phyloP scores from a whole-genome alignment of 2,113 vertebrate genomes.

The Protomyctophum bolini region DNA sequence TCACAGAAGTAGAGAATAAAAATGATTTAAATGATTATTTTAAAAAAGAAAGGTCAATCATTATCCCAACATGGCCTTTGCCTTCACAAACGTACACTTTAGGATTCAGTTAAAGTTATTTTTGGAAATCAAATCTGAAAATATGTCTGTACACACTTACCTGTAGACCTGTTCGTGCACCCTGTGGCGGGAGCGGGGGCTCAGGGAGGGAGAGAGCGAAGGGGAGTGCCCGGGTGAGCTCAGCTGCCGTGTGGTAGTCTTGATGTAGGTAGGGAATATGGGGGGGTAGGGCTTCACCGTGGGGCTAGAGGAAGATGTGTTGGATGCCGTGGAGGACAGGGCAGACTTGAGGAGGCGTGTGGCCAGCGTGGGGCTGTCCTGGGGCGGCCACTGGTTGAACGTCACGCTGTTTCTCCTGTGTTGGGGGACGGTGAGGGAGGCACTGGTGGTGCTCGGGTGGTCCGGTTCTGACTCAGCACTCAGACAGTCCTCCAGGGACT shows the following conservation, averaged over 20 bases:
- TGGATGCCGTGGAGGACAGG: constrained; percentile 31
- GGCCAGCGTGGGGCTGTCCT: constrained; percentile 77
- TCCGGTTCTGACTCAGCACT: constrained; percentile 42
- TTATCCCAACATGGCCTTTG: background rate
- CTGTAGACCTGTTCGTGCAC: constrained; percentile 69
- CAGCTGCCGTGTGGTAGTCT: constrained; percentile 94
- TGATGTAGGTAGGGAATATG: constrained; percentile 91
- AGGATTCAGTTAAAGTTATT: background rate
- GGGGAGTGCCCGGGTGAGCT: constrained; percentile 90
- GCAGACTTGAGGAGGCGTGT: constrained; percentile 78
- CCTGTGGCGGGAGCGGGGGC: constrained; percentile 81
- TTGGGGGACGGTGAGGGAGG: constrained; percentile 13
- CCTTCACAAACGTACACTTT: background rate
- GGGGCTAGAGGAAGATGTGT: constrained; percentile 28
- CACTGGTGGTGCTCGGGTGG: background rate
- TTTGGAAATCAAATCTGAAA: background rate
- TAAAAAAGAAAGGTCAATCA: background rate
- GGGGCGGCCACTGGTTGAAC: constrained; percentile 44
- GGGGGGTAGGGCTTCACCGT: constrained; percentile 84
- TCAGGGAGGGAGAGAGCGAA: constrained; percentile 85
- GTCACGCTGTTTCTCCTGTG: constrained; percentile 60
- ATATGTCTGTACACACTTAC: constrained; percentile 39
- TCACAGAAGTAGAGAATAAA: background rate
- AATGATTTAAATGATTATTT: background rate
- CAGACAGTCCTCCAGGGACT: constrained; percentile 61